Evolutionary conservation across 2,113 vertebrate species (phyloP), one percentile per base, ranked within the genome.

Genomic region (Nematolebias whitei): DNA sequence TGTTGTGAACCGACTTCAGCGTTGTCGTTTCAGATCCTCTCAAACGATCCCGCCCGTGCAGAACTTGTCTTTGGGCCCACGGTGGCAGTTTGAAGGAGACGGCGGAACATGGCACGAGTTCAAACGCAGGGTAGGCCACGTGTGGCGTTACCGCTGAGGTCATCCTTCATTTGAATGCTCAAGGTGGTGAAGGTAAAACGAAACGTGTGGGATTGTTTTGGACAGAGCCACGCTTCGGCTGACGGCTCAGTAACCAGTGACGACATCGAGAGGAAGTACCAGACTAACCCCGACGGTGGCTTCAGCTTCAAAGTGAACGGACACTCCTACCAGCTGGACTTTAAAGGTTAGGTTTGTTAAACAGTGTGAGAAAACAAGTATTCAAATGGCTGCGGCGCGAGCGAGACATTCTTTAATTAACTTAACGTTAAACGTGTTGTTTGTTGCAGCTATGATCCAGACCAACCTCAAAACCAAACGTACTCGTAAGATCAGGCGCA

Each of bases 21-120:
- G 0, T 74, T 52, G 16, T 52, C 12, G 0, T 71, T 60, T 0
- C 72, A 86, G 80, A 41, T n/a, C n/a, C n/a, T 24, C n/a, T 55
- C 50, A 10, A 1, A 0, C 5, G 0, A 0, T 24, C 2, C 0
- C 24, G 3, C 26, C 0, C 5, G 0, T 78, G 0, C 24, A 52
- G 44, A 45, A 3, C 1, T 0, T 64, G 2, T 10, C 38, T 20
- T 1, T 66, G 48, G 41, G 23, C 39, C 57, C 74, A 2, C 53
- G 52, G 63, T 93, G 91, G 91, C 58, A 92, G 74, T 93, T 88
- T 39, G 26, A 85, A 40, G 90, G 90, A 4, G 14, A 59, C 5
- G 9, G 13, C 0, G 81, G 78, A 23, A 15, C 1, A 0, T 93
- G 91, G 90, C 2, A 90, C 19, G 1, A 2, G 1, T 93, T 84